Percentiles rank a stretch among this genome's conserved stretches.
phyloP scores from a whole-genome alignment of 35 echinoderm and acorn worm species.

The Acanthaster planci region DNA sequence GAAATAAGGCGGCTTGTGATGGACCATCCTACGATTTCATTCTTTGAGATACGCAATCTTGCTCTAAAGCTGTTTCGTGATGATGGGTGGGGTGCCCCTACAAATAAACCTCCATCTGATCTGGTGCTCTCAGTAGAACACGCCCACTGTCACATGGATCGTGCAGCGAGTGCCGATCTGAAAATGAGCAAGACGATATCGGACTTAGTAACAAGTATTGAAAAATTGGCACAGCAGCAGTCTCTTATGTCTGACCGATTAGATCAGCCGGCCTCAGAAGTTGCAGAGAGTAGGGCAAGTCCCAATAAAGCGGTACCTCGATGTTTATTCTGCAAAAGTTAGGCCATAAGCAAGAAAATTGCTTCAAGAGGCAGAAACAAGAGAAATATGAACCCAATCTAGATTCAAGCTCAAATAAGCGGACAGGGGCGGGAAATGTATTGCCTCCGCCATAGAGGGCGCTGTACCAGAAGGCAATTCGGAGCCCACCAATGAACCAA shows the following conservation, averaged over 20 bases:
- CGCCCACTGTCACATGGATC: not conserved
- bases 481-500: not conserved
- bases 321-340: not conserved
- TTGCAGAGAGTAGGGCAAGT: not conserved
- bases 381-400: not conserved
- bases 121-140: not conserved
- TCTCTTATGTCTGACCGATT: not conserved
- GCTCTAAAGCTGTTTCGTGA: not conserved
- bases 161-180: not conserved
- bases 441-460: conserved; percentile 7
- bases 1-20: no score
- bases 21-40: no score
- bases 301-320: not conserved
- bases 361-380: not conserved
- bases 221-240: not conserved
- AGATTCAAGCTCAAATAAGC: not conserved
- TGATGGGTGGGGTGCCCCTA: not conserved
- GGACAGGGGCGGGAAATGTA: not conserved
- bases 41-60: not conserved
- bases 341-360: not conserved
- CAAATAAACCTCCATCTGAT: not conserved
- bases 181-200: not conserved
- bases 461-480: not conserved
- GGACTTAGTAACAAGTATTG: not conserved
- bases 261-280: not conserved